Conservation (phyloP, 2,113 vertebrate genomes). For the Trichomycterus rosablanca region DNA sequence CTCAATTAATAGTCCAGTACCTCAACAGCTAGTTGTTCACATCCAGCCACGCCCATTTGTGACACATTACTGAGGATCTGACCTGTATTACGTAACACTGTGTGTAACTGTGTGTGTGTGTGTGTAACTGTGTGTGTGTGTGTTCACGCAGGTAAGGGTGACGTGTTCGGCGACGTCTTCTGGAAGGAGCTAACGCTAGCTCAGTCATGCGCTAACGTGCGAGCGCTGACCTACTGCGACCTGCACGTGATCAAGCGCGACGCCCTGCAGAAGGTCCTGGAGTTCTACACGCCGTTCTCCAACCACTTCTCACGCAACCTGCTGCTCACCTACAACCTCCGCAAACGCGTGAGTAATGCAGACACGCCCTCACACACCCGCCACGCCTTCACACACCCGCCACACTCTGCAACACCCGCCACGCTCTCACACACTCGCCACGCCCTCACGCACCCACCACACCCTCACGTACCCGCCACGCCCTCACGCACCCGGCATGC, state of each 20-base stretch:
- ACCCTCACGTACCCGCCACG: too few species aligned
- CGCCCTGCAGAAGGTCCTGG: conserved; percentile 95
- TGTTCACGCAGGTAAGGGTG: conserved; percentile 84
- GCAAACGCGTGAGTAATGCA: conserved; percentile 81
- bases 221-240: conserved; percentile 96
- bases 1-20: too few species aligned
- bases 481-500: too few species aligned
- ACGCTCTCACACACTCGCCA: too few species aligned
- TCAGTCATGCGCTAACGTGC: conserved; percentile 93
- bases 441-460: too few species aligned
- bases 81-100: neutral
- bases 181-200: conserved; percentile 96
- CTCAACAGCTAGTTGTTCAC: too few species aligned
- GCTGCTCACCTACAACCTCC: conserved; percentile 93
- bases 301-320: conserved; percentile 98
- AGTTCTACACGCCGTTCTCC: conserved; percentile 96
- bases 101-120: too few species aligned
- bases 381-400: too few species aligned
- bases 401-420: too few species aligned
- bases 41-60: too few species aligned
- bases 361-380: neutral
- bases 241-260: conserved; percentile 97
- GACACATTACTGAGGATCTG: too few species aligned
- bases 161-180: conserved; percentile 97
- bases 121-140: conserved; percentile 11